Evolutionary conservation across 64 coral and sea anemone genomes (phyloP).

Genomic region (Stylophora pistillata): DNA sequence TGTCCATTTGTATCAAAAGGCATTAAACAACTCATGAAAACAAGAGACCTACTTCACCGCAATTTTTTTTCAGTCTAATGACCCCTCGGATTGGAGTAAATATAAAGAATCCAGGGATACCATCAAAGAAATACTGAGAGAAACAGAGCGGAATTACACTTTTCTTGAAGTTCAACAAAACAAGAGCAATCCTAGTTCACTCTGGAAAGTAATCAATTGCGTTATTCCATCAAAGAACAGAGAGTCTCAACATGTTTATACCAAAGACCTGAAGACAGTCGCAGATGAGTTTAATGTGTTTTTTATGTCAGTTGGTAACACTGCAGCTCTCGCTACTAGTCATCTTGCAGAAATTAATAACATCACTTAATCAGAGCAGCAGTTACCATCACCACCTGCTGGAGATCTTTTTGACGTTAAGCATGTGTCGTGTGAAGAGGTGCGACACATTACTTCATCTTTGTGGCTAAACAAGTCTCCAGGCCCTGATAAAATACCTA

Average conservation of each 20-base stretch:
- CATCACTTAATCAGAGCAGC: background rate
- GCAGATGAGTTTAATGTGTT: slow-evolving; percentile 21
- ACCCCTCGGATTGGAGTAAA: background rate
- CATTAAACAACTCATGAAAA: slow-evolving; percentile 55
- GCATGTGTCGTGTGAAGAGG: background rate
- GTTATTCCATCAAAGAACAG: background rate
- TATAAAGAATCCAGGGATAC: slow-evolving; percentile 3
- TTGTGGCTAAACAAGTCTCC: background rate
- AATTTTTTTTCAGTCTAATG: background rate
- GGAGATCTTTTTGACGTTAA: background rate
- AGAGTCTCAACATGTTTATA: background rate
- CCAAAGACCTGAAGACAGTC: slow-evolving; percentile 9
- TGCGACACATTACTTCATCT: background rate
- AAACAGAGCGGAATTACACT: slow-evolving; percentile 25
- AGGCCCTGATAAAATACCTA: background rate
- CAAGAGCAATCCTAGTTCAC: slow-evolving; percentile 1
- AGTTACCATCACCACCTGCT: background rate
- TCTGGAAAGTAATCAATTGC: slow-evolving; percentile 19
- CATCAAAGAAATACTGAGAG: background rate
- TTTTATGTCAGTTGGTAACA: slow-evolving; percentile 24
- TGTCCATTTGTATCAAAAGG: slow-evolving; percentile 61
- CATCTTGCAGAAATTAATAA: background rate
- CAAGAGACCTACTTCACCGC: background rate
- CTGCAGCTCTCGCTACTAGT: background rate
- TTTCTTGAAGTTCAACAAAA: background rate